phyloP scores from a whole-genome alignment of 2,888 invertebrate genomes.

The Drosophila heteroneura region DNA sequence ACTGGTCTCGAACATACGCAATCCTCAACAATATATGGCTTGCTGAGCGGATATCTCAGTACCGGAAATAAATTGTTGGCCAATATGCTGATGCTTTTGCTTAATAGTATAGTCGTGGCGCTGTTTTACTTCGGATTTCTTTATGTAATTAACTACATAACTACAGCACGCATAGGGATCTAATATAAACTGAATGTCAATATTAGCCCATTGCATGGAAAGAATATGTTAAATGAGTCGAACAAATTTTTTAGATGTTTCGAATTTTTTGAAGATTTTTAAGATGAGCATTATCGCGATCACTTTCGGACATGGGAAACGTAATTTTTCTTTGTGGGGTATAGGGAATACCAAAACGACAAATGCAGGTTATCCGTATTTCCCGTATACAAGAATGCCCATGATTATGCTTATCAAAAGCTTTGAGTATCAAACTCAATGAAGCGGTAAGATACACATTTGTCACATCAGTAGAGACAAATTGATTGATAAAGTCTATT shows the following conservation, averaged over 20 bases:
- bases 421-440: constrained; percentile 6
- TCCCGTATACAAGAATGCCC: constrained; percentile 4
- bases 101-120: too few species aligned
- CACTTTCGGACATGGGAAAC: too few species aligned
- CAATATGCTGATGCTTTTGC: not conserved
- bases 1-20: not conserved
- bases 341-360: not conserved
- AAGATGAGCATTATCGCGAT: too few species aligned
- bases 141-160: too few species aligned
- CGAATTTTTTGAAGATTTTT: too few species aligned
- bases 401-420: constrained; percentile 3
- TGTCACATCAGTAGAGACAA: not conserved
- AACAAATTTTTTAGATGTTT: too few species aligned
- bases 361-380: not conserved
- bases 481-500: not conserved
- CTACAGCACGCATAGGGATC: not conserved
- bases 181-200: constrained; percentile 5
- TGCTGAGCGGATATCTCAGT: not conserved
- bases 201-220: not conserved
- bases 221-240: too few species aligned
- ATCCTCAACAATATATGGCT: too few species aligned
- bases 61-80: not conserved
- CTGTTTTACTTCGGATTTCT: too few species aligned
- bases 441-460: not conserved
- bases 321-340: too few species aligned